Percentiles rank a stretch among this genome's conserved stretches.
Conservation (phyloP, 1,140 invertebrate genomes). For the Nephotettix cincticeps region DNA sequence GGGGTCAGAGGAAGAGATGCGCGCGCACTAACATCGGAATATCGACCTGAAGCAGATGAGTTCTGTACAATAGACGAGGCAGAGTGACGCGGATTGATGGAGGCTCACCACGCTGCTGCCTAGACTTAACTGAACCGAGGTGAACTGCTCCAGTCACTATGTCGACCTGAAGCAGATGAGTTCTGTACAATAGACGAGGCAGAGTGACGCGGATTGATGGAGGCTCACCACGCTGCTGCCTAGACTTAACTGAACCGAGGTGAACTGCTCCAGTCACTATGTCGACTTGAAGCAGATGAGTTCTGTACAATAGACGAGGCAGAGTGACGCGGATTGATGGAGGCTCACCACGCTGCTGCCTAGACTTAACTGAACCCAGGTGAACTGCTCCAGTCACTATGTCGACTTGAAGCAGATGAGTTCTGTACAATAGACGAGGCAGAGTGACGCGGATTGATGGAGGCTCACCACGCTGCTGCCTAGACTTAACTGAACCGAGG, state of each 20-base stretch:
- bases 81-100: slow-evolving; percentile 11
- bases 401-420: slow-evolving; percentile 4
- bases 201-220: slow-evolving; percentile 11
- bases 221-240: neutral
- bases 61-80: slow-evolving; percentile 14
- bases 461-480: neutral
- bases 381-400: no score
- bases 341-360: neutral
- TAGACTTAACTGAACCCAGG: no score
- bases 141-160: no score
- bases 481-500: no score
- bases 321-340: slow-evolving; percentile 11
- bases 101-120: neutral
- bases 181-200: slow-evolving; percentile 14
- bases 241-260: no score
- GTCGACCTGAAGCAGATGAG: slow-evolving; percentile 2
- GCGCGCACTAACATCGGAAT: neutral
- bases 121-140: no score
- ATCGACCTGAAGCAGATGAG: slow-evolving; percentile 6
- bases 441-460: slow-evolving; percentile 11
- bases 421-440: slow-evolving; percentile 14
- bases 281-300: slow-evolving; percentile 4
- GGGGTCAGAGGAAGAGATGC: neutral
- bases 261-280: no score
- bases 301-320: slow-evolving; percentile 14